A percentile compares a stretch with the other conserved stretches of the same genome.
Evolutionary conservation across 1,140 invertebrate species (phyloP).

Genomic region (Pentalonia nigronervosa): DNA sequence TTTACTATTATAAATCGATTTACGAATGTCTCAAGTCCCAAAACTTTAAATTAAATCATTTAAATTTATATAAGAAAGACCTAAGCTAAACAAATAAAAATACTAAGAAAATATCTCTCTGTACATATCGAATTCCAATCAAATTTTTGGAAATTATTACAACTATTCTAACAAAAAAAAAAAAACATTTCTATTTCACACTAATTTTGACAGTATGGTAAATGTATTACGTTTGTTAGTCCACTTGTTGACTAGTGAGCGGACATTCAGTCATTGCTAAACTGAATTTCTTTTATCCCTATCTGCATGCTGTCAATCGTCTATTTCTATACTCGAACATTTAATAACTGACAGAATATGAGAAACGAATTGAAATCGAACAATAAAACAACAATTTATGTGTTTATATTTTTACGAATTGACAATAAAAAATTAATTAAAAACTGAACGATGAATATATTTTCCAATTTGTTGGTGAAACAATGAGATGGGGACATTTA

Average conservation of each 20-base stretch:
- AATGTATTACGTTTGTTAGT: background rate
- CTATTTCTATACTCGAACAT: background rate
- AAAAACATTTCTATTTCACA: background rate
- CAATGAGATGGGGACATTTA: background rate
- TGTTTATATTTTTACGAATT: constrained; percentile 9
- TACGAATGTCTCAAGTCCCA: background rate
- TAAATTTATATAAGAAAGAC: background rate
- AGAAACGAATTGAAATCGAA: background rate
- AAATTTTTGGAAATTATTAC: background rate
- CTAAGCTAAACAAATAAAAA: background rate
- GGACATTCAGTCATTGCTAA: background rate
- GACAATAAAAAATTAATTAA: constrained; percentile 35
- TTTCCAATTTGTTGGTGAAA: constrained; percentile 23
- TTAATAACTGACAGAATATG: constrained; percentile 21
- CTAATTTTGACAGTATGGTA: background rate
- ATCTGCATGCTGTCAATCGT: background rate
- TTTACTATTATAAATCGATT: background rate
- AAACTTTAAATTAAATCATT: background rate
- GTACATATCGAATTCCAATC: background rate
- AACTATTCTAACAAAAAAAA: background rate
- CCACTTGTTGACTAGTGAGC: background rate
- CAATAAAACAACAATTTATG: constrained; percentile 30
- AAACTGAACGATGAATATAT: constrained; percentile 26
- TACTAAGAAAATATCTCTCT: background rate
- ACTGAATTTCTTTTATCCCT: background rate